Percentiles rank a stretch among this genome's conserved stretches.
Evolutionary conservation across 2,888 invertebrate genomes (phyloP).

Genomic region (Phasia obesa): DNA sequence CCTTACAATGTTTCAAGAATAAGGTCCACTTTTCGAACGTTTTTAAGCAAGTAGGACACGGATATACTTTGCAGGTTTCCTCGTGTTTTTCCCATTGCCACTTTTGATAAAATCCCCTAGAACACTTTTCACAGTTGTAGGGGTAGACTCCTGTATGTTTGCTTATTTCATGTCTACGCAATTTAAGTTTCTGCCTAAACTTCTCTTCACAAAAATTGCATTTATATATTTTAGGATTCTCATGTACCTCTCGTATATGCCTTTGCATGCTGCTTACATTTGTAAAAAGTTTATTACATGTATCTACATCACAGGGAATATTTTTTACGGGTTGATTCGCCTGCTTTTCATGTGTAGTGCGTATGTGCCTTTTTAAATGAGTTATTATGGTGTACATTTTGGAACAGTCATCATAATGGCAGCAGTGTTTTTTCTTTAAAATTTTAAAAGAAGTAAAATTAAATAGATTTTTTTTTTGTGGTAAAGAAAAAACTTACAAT

Average conservation of each 20-base stretch:
- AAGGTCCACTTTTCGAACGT: constrained; percentile 78
- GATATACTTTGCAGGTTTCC: constrained; percentile 76
- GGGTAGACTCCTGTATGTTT: constrained; percentile 83
- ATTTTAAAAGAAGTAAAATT: constrained; percentile 63
- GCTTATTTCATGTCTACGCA: constrained; percentile 84
- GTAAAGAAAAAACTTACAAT: constrained; percentile 82
- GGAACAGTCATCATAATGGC: constrained; percentile 84
- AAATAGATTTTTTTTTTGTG: background rate
- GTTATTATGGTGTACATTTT: constrained; percentile 86
- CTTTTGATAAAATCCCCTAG: constrained; percentile 83
- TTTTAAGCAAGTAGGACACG: constrained; percentile 82
- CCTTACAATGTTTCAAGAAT: constrained; percentile 77
- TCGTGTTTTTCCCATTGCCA: constrained; percentile 83
- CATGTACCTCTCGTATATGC: constrained; percentile 84
- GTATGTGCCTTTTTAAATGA: constrained; percentile 85
- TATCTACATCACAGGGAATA: constrained; percentile 75
- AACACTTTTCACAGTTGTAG: constrained; percentile 84
- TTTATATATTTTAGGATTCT: constrained; percentile 81
- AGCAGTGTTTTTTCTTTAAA: constrained; percentile 84
- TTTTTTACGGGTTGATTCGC: constrained; percentile 71
- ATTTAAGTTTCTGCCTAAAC: constrained; percentile 85
- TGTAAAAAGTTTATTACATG: constrained; percentile 83
- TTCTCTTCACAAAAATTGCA: constrained; percentile 83
- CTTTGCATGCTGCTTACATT: constrained; percentile 84
- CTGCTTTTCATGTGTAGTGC: constrained; percentile 82